phyloP scores from a whole-genome alignment of 2,797 vertebrate species.

The Falco rusticolus region DNA sequence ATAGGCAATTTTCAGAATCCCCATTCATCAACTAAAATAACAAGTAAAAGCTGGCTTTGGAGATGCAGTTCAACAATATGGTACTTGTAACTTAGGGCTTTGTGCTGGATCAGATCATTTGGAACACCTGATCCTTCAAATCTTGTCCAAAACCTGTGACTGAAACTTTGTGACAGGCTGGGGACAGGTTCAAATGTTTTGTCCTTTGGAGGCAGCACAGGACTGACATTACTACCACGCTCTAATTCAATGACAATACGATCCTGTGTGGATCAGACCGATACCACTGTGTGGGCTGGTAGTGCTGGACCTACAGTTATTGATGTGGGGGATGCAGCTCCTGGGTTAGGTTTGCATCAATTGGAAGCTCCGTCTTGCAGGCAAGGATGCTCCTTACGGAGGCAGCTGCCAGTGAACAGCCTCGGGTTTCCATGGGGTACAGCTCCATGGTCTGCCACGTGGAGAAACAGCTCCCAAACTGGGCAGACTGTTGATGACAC shows the following conservation, averaged over 20 bases:
- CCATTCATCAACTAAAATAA: background rate
- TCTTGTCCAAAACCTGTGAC: background rate
- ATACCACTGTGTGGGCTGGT: background rate
- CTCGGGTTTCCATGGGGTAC: rapidly evolving
- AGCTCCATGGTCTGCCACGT: background rate
- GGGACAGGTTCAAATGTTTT: background rate
- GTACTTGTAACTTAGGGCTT: background rate
- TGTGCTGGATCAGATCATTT: background rate
- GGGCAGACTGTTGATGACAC: background rate
- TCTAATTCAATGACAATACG: background rate
- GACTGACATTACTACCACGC: background rate
- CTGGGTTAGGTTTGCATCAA: background rate
- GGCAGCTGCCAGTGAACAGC: background rate
- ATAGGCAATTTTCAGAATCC: background rate
- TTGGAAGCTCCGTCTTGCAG: background rate
- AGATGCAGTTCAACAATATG: background rate
- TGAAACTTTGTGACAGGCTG: background rate
- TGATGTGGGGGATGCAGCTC: background rate
- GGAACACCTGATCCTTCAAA: background rate
- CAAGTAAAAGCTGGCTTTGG: background rate
- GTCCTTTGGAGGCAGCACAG: background rate
- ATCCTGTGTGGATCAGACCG: background rate
- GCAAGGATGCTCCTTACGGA: rapidly evolving
- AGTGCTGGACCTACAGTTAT: background rate
- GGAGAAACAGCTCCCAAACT: background rate